Evolutionary conservation across 64 coral and sea anemone species (phyloP), one percentile per base, ranked within the genome.

Genomic region (Stichodactyla mertensii): DNA sequence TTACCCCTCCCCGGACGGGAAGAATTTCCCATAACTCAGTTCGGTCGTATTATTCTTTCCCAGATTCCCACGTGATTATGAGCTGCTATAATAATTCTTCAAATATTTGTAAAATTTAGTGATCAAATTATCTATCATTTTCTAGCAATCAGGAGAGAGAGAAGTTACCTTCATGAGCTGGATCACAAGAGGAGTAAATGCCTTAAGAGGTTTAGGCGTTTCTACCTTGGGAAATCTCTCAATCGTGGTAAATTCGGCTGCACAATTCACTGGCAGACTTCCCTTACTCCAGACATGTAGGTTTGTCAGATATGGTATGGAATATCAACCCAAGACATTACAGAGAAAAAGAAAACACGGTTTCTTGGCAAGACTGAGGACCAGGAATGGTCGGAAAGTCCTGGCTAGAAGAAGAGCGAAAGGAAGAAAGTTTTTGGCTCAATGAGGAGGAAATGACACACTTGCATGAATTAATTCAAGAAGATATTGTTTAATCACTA

Each of bases 291-390:
- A 96, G 60, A 87, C 91, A 28, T 96, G 84, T 86, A 91, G 94
- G 26, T 93, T 85, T 89, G 88, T 90, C 6, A 89, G 94, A 31
- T 95, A 59, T 84, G 97, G 97, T 19, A 99, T 92, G 90, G 97
- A 99, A 95, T 99, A 99, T 71, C 93, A 92, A 62, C 93, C 97
- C 4, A 99, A 99, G 22, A 99, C 94, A 11, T 83, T 99, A 56
- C 93, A 99, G 79, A 92, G 97, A 71, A 99, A 99, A 81, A 67
- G 97, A 88, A 99, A 99, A 78, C 97, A 99, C 88, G 97, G 97
- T 51, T 99, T 95, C 81, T 57, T 99, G 54, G 92, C 90, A 20
- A 90, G 97, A 67, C 60, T 92, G 52, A 87, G 97, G n/a, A 95
- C 93, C 23, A 89, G 82, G 82, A 84, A 90, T 54, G 97, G 97